These are phyloP conservation scores for Pseudorasbora parva DNA, from an alignment of 2,113 vertebrate species.

Conservation along the genomic window DNA sequence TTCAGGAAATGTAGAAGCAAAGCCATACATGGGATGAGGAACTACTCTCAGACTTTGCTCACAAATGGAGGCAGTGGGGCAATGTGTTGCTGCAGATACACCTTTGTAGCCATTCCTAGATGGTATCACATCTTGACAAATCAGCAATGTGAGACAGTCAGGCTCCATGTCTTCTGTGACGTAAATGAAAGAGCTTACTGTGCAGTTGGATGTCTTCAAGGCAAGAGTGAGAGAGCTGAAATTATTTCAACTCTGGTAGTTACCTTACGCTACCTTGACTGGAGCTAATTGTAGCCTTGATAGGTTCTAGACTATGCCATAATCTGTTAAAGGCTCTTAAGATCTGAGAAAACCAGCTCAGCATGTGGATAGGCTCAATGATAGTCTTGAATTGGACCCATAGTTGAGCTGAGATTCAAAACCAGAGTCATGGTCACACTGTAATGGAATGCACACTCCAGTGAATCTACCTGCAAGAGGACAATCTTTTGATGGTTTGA, in stretches of 20 bases:
- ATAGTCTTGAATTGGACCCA: conserved; percentile 47
- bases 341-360: conserved; percentile 28
- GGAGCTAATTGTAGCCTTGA: conserved; percentile 53
- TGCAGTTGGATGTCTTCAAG: conserved; percentile 1
- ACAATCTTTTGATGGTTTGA: not conserved
- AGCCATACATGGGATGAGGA: too few species aligned
- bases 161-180: not conserved
- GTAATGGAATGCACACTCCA: not conserved
- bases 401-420: too few species aligned
- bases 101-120: too few species aligned
- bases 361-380: conserved; percentile 54
- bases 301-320: conserved; percentile 36
- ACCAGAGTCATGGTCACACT: conserved; percentile 22
- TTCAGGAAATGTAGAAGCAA: too few species aligned
- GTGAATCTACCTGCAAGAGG: conserved; percentile 27
- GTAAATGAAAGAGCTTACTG: not conserved
- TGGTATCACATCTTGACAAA: too few species aligned
- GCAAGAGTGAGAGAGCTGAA: not conserved
- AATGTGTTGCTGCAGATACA: too few species aligned
- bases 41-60: too few species aligned
- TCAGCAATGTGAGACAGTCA: too few species aligned
- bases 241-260: not conserved
- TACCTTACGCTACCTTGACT: not conserved
- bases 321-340: conserved; percentile 40
- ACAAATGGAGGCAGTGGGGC: too few species aligned